Evolutionary conservation across 2,888 invertebrate species (phyloP), one percentile per base, ranked within the genome.

Genomic region (Callyntrura guangdongensis): DNA sequence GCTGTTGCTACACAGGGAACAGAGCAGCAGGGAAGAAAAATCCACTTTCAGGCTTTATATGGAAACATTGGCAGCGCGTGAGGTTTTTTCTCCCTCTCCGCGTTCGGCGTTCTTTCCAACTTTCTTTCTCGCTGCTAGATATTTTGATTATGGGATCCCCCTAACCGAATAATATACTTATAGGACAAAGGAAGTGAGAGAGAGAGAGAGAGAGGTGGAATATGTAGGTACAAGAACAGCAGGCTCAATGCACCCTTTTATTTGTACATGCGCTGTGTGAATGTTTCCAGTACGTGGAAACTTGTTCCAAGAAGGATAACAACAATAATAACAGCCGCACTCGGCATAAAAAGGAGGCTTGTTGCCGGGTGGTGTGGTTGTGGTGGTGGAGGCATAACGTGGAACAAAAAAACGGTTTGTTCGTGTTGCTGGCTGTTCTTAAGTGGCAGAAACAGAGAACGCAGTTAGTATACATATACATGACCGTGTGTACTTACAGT

Each of bases 201-300:
- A 56, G 27, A 53, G n/a, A n/a, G n/a, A n/a, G n/a, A n/a, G 36
- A 4, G 36, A 4, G 36, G 36, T 36, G 36, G 36, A 36, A 36
- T 36, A 36, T 36, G 6, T 6, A 36, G 6, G 36, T 36, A 56
- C 56, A 82, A 64, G 36, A 79, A 64, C 84, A 69, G 36, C 84
- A 84, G 67, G 81, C n/a, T 79, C 77, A 90, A 81, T 90, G 90
- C 90, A 90, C 90, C 90, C 81, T 85, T 90, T 90, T 90, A 86
- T 90, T 90, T 90, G 90, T 90, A 90, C 90, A 90, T 90, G 90
- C 90, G 90, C 90, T n/a, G 22, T 5, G 56, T 6, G 36, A 77
- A 59, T 22, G 64, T 61, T 87, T 79, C 81, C 77, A 87, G 67
- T 14, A 36, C 45, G 82, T 83, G 89, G 83, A 83, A 89, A 83